Evolutionary conservation across 2,113 vertebrate genomes (phyloP).

Genomic region (Motacilla tschutschensis): DNA sequence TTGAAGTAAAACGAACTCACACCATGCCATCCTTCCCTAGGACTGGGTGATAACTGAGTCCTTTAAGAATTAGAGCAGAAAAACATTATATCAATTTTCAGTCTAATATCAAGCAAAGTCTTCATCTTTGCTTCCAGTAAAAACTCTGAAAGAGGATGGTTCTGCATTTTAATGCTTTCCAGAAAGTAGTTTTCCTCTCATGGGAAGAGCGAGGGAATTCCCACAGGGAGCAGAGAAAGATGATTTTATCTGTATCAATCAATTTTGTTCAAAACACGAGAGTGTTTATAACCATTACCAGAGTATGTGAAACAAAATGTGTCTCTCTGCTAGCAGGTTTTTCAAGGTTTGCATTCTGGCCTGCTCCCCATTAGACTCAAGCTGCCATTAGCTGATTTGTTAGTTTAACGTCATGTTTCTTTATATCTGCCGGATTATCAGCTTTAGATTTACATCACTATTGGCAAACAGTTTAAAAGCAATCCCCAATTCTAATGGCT

Average conservation of each 20-base stretch:
- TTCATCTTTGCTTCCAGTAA: not conserved
- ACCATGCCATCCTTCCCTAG: not conserved
- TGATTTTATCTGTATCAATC: not conserved
- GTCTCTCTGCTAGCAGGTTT: not conserved
- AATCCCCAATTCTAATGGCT: not conserved
- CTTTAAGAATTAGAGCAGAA: not conserved
- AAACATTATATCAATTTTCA: not conserved
- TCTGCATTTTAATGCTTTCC: not conserved
- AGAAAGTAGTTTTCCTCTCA: not conserved
- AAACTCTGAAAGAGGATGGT: not conserved
- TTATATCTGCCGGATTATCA: not conserved
- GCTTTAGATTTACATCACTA: constrained; percentile 1
- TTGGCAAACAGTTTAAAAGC: constrained; percentile 18
- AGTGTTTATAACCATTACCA: not conserved
- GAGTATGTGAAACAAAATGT: not conserved
- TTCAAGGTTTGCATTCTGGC: not conserved
- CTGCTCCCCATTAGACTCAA: not conserved
- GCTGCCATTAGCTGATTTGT: not conserved
- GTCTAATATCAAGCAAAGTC: not conserved
- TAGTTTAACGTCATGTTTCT: not conserved
- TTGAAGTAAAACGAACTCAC: not conserved
- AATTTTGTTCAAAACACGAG: not conserved
- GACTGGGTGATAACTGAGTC: not conserved
- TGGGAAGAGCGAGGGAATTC: not conserved
- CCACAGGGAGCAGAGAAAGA: not conserved